Percentiles rank a stretch among this genome's conserved stretches.
Conservation (phyloP, 2,888 invertebrate species). For the Drosophila mercatorum region DNA sequence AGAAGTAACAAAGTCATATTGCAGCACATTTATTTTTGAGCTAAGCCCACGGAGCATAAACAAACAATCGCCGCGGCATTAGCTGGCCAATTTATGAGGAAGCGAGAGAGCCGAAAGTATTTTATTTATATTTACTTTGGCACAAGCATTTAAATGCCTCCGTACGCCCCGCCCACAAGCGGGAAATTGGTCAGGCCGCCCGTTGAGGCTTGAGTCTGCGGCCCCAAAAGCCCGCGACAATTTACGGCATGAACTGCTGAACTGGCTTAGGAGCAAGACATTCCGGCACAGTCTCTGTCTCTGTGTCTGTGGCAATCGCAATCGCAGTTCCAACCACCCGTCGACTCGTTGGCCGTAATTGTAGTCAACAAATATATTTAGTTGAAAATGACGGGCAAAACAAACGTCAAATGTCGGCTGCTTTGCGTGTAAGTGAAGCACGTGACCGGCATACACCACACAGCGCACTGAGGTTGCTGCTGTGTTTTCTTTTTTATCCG, state of each 20-base stretch:
- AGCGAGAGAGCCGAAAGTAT: slow-evolving; percentile 34
- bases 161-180: neutral
- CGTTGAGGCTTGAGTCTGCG: slow-evolving; percentile 24
- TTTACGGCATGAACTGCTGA: slow-evolving; percentile 51
- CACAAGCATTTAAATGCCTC: slow-evolving; percentile 48
- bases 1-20: slow-evolving; percentile 25
- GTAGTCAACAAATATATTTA: slow-evolving; percentile 31
- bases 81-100: slow-evolving; percentile 48
- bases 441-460: slow-evolving; percentile 60
- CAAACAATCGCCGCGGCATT: slow-evolving; percentile 54
- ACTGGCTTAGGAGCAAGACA: slow-evolving; percentile 58
- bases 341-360: slow-evolving; percentile 40
- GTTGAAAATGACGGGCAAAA: slow-evolving; percentile 35
- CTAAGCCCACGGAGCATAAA: slow-evolving; percentile 47
- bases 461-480: slow-evolving; percentile 6
- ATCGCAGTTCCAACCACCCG: slow-evolving; percentile 23
- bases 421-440: slow-evolving; percentile 49
- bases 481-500: neutral
- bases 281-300: slow-evolving; percentile 17
- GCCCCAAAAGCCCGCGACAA: slow-evolving; percentile 58
- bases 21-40: slow-evolving; percentile 37
- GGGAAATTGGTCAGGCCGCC: slow-evolving; percentile 18
- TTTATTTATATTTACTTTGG: slow-evolving; percentile 57
- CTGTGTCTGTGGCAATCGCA: slow-evolving; percentile 12
- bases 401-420: slow-evolving; percentile 35